phyloP scores from a whole-genome alignment of 2,888 invertebrate genomes.

The Parthenolecanium corni region DNA sequence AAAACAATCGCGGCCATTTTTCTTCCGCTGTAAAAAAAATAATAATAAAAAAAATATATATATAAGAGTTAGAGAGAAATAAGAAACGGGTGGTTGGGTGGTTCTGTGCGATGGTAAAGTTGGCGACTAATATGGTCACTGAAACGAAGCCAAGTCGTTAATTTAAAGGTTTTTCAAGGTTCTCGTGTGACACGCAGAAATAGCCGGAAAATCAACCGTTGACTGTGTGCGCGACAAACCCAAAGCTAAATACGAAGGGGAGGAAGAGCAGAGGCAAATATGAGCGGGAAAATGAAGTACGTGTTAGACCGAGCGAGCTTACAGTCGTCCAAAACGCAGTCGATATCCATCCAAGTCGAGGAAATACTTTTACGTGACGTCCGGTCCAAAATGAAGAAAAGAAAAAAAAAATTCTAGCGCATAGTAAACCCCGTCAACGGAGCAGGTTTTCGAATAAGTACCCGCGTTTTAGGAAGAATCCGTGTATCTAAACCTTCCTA shows the following conservation, averaged over 20 bases:
- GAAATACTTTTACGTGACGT: conserved; percentile 27
- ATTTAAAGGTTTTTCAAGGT: not conserved
- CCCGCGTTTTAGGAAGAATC: no score
- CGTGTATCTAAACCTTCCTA: no score
- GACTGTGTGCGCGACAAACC: not conserved
- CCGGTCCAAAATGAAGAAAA: conserved; percentile 9
- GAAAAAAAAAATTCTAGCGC: not conserved
- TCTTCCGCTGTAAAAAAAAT: no score
- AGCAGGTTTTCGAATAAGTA: not conserved
- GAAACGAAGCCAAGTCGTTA: conserved; percentile 22
- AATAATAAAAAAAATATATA: no score
- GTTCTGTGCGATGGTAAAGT: conserved; percentile 2
- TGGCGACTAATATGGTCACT: conserved; percentile 22
- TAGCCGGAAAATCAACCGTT: no score
- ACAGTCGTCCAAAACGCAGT: not conserved
- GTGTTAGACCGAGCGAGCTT: conserved; percentile 9
- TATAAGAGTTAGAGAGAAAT: no score
- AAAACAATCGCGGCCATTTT: no score
- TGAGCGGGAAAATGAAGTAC: conserved; percentile 3
- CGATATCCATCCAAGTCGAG: conserved; percentile 6
- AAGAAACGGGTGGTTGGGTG: no score
- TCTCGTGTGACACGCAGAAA: not conserved
- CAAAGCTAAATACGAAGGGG: not conserved
- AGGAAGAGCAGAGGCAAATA: not conserved
- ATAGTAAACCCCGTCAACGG: not conserved